phyloP scores from a whole-genome alignment of 2,888 invertebrate genomes.

The Pinctada fucata region DNA sequence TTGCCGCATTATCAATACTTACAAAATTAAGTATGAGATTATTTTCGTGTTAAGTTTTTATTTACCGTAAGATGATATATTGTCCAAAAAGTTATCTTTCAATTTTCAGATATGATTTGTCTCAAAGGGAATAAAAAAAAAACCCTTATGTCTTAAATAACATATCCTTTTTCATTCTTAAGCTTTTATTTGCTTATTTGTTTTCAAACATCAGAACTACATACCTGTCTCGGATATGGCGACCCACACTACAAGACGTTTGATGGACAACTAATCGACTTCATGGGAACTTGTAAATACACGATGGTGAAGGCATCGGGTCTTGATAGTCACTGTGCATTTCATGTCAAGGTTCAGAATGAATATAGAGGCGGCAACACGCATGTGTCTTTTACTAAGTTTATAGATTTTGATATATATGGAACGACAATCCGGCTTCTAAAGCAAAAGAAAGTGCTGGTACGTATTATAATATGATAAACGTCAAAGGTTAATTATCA shows the following conservation, averaged over 20 bases:
- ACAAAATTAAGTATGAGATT: no score
- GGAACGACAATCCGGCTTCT: slow-evolving; percentile 38
- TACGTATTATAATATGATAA: no score
- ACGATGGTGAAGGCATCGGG: slow-evolving; percentile 55
- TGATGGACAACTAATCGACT: slow-evolving; percentile 66
- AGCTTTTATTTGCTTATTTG: no score
- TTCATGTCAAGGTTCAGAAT: slow-evolving; percentile 49
- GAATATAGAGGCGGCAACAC: slow-evolving; percentile 47
- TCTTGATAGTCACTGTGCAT: slow-evolving; percentile 35
- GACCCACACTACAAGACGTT: slow-evolving; percentile 73
- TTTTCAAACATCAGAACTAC: slow-evolving; percentile 44
- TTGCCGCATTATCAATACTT: no score
- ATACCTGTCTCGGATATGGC: slow-evolving; percentile 55
- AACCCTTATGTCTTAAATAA: no score
- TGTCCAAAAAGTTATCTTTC: no score
- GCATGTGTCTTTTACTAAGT: slow-evolving; percentile 46
- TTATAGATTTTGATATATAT: slow-evolving; percentile 40
- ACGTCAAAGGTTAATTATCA: no score
- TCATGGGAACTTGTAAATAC: slow-evolving; percentile 70
- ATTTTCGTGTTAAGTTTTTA: no score
- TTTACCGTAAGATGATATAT: no score
- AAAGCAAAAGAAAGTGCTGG: slow-evolving; percentile 35
- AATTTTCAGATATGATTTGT: no score
- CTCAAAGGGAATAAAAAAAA: no score
- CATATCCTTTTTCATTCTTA: no score